These are phyloP conservation scores for Formica exsecta DNA, from an alignment of 1,140 invertebrate genomes.

Conservation along the genomic window DNA sequence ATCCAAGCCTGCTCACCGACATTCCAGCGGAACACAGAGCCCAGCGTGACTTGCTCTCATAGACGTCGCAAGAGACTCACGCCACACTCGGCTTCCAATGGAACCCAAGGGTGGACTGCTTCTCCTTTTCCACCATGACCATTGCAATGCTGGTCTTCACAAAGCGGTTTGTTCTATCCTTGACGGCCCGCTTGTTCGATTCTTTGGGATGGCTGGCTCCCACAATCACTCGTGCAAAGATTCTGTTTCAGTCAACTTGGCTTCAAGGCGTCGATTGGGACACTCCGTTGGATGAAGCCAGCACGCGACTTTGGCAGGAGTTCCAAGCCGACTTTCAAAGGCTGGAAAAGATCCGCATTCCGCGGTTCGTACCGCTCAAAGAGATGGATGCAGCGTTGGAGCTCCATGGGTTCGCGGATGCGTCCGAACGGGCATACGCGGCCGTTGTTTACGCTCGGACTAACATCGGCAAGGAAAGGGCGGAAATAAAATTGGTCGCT, in stretches of 20 bases:
- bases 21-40: neutral
- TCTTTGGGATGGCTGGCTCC: constrained; percentile 22
- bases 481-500: too few species aligned
- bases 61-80: neutral
- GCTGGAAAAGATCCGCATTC: too few species aligned
- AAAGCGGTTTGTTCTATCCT: neutral
- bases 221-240: neutral
- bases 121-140: neutral
- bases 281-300: too few species aligned
- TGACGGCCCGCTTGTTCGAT: neutral
- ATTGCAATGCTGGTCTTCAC: neutral
- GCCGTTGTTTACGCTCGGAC: too few species aligned
- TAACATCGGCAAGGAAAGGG: too few species aligned
- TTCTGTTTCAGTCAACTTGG: constrained; percentile 26
- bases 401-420: too few species aligned
- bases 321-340: too few species aligned
- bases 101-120: neutral
- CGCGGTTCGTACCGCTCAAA: too few species aligned
- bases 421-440: too few species aligned
- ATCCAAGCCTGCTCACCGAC: neutral
- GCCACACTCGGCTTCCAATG: neutral
- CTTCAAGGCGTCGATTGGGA: too few species aligned
- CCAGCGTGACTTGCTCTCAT: neutral
- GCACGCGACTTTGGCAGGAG: too few species aligned
- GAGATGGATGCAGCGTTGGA: too few species aligned